Evolutionary conservation across 2,797 vertebrate species (phyloP), one percentile per base, ranked within the genome.

Genomic region (Spondyliosoma cantharus): DNA sequence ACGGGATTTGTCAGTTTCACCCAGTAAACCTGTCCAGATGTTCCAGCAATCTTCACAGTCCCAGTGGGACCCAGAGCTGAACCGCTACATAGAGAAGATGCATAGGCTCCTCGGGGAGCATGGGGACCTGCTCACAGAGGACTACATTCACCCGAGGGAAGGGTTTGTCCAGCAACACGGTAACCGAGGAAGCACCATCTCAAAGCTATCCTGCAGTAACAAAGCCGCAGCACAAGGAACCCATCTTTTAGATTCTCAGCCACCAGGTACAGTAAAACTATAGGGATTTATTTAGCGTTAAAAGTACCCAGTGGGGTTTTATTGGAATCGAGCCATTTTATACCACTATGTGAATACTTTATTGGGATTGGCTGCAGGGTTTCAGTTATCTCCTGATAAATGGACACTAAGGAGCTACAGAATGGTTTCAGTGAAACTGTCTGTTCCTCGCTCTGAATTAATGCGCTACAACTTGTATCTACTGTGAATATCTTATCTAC

Each of bases 11-110:
- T 8, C 91, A 0, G 90, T 71, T 50, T 82, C 91, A 8, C 43
- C 83, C 53, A 82, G 92, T 50, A 80, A 76, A 56, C 62, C 86
- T 9, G 53, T 15, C 19, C 84, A 83, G 49, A 64, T 37, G 4
- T 20, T 61, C 6, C 85, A 87, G 71, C 82, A 76, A 7, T 42
- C 85, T 2, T 16, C 66, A 25, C 91, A 87, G 69, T 71, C 88
- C 48, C 88, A 92, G 67, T 91, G 81, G 71, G 93, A 93, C 88
- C 92, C 92, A 0, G 96, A 95, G 78, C 92, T 99, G 80, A 96
- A 97, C 88, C 97, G 96, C 89, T 97, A 97, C 80, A 97, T 99
- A 0, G 97, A 98, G 75, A 96, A 90, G 0, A 96, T 98, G 86
- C 97, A 97, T 72, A 96, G 90, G 79, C 94, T 99, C 72, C 92